These are phyloP conservation scores for Anhinga anhinga DNA, from an alignment of 2,113 vertebrate genomes.

Conservation along the genomic window DNA sequence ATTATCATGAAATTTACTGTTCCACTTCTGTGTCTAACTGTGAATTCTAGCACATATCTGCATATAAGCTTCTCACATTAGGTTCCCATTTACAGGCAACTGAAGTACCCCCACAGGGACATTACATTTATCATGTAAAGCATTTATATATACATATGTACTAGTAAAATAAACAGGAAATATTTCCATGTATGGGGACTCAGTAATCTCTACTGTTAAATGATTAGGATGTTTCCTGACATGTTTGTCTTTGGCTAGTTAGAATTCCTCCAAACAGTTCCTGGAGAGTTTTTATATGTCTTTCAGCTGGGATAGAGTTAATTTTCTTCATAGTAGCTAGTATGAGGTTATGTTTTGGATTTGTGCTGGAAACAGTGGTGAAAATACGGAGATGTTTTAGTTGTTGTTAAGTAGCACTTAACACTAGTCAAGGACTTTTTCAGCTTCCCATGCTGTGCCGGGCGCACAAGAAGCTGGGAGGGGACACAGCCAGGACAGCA, in stretches of 20 bases:
- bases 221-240: background rate
- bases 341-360: too few relatives aligned
- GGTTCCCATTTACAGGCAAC: background rate
- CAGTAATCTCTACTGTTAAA: background rate
- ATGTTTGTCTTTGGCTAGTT: background rate
- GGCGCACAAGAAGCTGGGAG: too few relatives aligned
- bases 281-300: background rate
- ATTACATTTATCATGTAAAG: background rate
- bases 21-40: background rate
- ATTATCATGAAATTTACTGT: background rate
- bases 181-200: background rate
- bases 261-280: background rate
- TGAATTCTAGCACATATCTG: background rate
- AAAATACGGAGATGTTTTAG: too few relatives aligned
- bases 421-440: too few relatives aligned
- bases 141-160: background rate
- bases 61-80: background rate
- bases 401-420: too few relatives aligned
- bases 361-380: too few relatives aligned
- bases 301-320: too few relatives aligned
- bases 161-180: background rate
- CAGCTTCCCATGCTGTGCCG: too few relatives aligned
- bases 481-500: too few relatives aligned
- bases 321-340: too few relatives aligned
- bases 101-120: background rate